Evolutionary conservation across 2,888 invertebrate species (phyloP), one percentile per base, ranked within the genome.

Genomic region (Tetrapedia diversipes): DNA sequence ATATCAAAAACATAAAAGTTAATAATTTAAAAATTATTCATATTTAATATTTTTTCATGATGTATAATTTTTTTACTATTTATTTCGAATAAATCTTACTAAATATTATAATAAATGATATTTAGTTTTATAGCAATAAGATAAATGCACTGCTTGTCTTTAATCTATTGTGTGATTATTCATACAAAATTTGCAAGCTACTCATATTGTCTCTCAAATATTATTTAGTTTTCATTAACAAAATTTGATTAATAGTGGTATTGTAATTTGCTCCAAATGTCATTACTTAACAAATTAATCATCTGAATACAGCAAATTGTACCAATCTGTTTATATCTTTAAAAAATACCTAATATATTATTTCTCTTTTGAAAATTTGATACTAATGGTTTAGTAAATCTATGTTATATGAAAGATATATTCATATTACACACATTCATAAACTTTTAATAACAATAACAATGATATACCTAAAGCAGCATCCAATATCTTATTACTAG

Each of bases 401-500:
- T 59, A 19, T 32, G 22, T 53, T 67, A n/a, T 67, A 51, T 14
- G 57, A 61, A 66, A 63, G 27, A 29, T 72, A 53, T 74, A 59
- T 54, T 68, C 73, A 68, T 27, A 69, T 54, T 83, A 83, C 47
- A 79, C 34, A 57, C 56, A 77, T 51, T 64, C 63, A 10, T 82
- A 87, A 53, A 79, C 51, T 56, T 81, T 83, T 22, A 89, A 59
- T 22, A 88, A 37, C 65, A 88, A 37, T 19, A 90, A 74, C 32
- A 89, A 37, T 16, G 77, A 73, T 51, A 91, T 77, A 3, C 86
- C 81, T 8, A 91, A 59, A 37, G 83, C 76, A 8, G 82, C 79
- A 53, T 89, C 78, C 4, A 89, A 69, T 24, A 89, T 85, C 22
- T 82, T 88, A 41, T 76, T 85, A 16, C 84, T 65, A 0, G 90